These are phyloP conservation scores for Aviceda subcristata DNA, from an alignment of 2,113 vertebrate species.

Conservation along the genomic window DNA sequence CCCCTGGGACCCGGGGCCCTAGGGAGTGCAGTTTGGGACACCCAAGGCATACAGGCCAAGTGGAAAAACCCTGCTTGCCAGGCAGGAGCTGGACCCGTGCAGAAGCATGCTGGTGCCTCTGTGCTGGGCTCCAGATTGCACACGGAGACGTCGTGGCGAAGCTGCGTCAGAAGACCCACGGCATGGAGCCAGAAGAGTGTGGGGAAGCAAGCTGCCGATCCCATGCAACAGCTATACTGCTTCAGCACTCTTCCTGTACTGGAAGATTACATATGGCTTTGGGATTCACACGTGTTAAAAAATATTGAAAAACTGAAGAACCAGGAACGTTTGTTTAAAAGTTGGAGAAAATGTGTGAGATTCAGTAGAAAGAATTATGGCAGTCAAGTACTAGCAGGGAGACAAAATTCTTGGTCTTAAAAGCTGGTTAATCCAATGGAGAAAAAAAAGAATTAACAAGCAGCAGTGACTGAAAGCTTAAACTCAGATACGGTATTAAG, in stretches of 20 bases:
- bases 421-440: not conserved
- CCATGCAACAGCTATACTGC: not conserved
- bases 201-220: not conserved
- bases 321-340: not conserved
- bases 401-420: not conserved
- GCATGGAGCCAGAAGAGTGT: not conserved
- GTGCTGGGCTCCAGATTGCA: not conserved
- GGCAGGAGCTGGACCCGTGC: not conserved
- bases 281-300: not conserved
- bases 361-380: not conserved
- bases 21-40: not conserved
- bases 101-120: not conserved
- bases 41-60: fast-evolving
- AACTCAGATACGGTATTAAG: not conserved
- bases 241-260: not conserved
- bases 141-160: not conserved
- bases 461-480: not conserved
- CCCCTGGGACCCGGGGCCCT: no score
- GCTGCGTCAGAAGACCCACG: not conserved
- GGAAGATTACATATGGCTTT: not conserved
- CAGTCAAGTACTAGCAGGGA: not conserved
- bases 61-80: not conserved
- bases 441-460: not conserved
- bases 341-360: not conserved
- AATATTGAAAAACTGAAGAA: not conserved